phyloP scores from a whole-genome alignment of 2,888 invertebrate species.

The Leptura quadrifasciata region DNA sequence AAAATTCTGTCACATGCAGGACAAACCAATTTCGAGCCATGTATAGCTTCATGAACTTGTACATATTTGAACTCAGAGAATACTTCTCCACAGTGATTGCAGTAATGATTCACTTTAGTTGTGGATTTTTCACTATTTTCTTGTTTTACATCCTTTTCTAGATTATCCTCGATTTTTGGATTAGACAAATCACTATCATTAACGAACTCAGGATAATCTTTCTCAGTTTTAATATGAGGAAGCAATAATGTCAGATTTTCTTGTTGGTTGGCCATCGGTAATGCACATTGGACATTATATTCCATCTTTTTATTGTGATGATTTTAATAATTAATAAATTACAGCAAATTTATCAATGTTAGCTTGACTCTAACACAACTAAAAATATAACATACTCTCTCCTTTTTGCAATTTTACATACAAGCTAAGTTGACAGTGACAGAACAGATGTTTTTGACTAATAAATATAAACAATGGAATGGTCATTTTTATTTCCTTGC shows the following conservation, averaged over 20 bases:
- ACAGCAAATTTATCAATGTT: too few species aligned
- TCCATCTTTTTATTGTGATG: neutral
- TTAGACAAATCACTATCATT: neutral
- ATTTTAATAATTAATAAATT: too few species aligned
- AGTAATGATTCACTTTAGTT: neutral
- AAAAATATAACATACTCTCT: too few species aligned
- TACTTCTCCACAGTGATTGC: neutral
- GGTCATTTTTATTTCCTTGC: too few species aligned
- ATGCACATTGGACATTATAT: neutral
- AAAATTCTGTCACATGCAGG: conserved; percentile 7
- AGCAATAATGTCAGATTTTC: neutral
- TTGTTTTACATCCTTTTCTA: neutral
- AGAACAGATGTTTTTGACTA: too few species aligned
- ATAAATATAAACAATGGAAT: too few species aligned
- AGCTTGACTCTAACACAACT: too few species aligned
- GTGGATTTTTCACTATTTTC: neutral
- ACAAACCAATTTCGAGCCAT: neutral
- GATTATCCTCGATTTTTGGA: neutral
- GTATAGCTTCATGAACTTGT: conserved; percentile 11
- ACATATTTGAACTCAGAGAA: conserved; percentile 8
- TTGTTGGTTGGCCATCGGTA: neutral
- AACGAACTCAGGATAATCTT: conserved; percentile 11
- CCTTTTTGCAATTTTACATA: too few species aligned
- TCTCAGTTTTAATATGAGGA: conserved; percentile 10
- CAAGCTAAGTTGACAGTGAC: too few species aligned